Evolutionary conservation across 2,888 invertebrate species (phyloP), one percentile per base, ranked within the genome.

Genomic region (Drosophila peninsularis): DNA sequence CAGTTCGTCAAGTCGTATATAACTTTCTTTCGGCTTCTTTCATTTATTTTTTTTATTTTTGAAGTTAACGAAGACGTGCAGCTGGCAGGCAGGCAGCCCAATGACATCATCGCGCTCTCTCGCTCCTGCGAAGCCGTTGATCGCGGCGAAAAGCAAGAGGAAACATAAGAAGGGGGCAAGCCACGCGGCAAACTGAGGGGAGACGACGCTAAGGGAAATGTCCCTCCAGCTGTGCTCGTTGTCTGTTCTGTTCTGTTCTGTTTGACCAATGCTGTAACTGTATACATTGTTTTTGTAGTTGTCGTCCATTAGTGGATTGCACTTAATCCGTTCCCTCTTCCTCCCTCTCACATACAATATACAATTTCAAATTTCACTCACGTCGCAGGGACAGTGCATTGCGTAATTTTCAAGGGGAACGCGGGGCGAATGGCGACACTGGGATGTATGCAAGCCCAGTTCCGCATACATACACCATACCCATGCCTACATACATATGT

Each of bases 341-440:
- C 37, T 3, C 13, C 10, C 34, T 36, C 9, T 36, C 19, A 24
- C 37, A 37, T 27, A 41, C 42, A 70, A 82, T 80, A 88, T 85
- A 80, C 82, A 77, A 82, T 85, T 85, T 88, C 84, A 88, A 77
- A 77, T 88, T 76, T 73, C 62, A 76, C 76, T 76, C 73, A 76
- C 77, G 76, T 76, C 61, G 52, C 55, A 72, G 74, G 65, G 68
- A 75, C 64, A 70, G 67, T 58, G 78, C 70, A 86, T 88, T 85
- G 81, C 88, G 75, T 85, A 85, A 88, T 77, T 76, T 64, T 27
- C n/a, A 71, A 21, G 60, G 71, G 56, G 34, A 10, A 9, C 45
- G n/a, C 27, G n/a, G 42, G 19, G 47, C 34, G n/a, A 17, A 34
- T 34, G 50, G 50, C 52, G 52, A 14, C 10, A 42, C 41, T 34